A percentile compares a stretch with the other conserved stretches of the same genome.
phyloP scores from a whole-genome alignment of 2,797 vertebrate genomes.

The Arctocebus calabarensis region DNA sequence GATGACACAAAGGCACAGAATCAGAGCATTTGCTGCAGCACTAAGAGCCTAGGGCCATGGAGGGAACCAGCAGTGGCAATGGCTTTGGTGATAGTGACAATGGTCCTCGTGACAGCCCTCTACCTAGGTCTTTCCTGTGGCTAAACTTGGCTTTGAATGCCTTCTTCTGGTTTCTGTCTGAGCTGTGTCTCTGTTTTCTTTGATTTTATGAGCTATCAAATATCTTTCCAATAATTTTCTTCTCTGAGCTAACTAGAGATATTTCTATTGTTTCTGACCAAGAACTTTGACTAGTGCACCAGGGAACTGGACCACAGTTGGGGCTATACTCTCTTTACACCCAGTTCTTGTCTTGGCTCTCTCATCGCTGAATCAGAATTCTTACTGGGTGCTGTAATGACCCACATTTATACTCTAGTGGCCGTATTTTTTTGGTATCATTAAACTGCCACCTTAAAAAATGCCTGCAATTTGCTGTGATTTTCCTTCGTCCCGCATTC shows the following conservation, averaged over 20 bases:
- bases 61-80: background rate
- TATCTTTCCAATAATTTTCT: background rate
- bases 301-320: background rate
- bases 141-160: background rate
- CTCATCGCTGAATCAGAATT: background rate
- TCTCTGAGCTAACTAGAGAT: background rate
- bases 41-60: background rate
- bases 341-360: background rate
- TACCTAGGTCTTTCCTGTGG: background rate
- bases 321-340: background rate
- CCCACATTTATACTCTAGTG: background rate
- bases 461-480: background rate
- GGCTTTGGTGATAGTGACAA: background rate
- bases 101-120: background rate
- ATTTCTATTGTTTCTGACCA: background rate
- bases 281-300: background rate
- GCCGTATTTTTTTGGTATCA: background rate
- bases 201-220: background rate
- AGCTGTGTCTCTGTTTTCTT: background rate
- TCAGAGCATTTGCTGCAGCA: no score
- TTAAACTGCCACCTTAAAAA: background rate
- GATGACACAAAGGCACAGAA: background rate
- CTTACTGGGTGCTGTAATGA: background rate
- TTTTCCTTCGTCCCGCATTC: conserved; percentile 18
- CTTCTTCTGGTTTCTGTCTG: background rate